phyloP scores from a whole-genome alignment of 2,797 vertebrate species.

The Paguma larvata region DNA sequence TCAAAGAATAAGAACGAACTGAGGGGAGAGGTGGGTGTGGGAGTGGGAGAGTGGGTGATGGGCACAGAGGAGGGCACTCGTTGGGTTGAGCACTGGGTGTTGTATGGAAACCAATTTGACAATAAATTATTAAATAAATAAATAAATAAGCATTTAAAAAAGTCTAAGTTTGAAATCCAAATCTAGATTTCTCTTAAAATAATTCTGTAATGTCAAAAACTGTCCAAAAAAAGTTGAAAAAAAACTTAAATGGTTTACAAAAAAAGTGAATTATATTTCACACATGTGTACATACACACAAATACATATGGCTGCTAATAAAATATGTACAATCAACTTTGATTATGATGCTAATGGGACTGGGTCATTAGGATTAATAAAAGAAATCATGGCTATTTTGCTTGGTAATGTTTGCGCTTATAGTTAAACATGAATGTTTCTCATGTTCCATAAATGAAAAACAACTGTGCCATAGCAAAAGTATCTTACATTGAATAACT shows the following conservation, averaged over 20 bases:
- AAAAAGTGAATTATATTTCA: conserved; percentile 33
- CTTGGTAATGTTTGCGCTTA: not conserved
- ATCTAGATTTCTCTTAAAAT: conserved; percentile 37
- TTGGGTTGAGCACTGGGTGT: no score
- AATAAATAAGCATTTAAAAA: not conserved
- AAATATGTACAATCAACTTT: not conserved
- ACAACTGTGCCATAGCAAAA: not conserved
- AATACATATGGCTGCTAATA: not conserved
- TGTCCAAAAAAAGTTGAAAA: not conserved
- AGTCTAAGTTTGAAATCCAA: conserved; percentile 50
- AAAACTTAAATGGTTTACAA: not conserved
- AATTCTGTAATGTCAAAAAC: not conserved
- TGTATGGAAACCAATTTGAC: no score
- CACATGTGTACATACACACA: not conserved
- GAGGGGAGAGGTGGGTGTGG: no score
- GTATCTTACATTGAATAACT: not conserved
- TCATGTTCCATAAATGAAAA: conserved; percentile 30
- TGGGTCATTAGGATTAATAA: not conserved
- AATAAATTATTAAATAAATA: no score
- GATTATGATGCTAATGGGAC: not conserved
- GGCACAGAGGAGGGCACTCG: no score
- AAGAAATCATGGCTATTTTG: not conserved
- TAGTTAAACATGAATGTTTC: not conserved
- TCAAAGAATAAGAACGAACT: no score
- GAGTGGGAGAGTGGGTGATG: no score